Percentiles rank a stretch among this genome's conserved stretches.
These are phyloP conservation scores for Arvicanthis niloticus DNA, from an alignment of 2,113 vertebrate genomes.

Conservation along the genomic window DNA sequence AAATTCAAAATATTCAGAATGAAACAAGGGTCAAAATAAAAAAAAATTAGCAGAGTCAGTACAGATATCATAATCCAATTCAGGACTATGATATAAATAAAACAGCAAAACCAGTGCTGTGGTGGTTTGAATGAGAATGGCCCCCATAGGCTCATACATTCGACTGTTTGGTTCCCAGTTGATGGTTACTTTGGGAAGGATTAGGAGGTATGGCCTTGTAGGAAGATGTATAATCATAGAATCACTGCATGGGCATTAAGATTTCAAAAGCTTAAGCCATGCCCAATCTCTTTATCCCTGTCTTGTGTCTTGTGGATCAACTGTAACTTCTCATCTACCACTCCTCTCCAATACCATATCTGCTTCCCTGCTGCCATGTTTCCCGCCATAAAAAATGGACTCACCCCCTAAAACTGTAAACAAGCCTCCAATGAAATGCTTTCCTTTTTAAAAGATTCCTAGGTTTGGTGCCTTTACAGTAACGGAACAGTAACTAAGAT, in stretches of 20 bases:
- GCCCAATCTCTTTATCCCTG: neutral
- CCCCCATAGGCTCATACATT: neutral
- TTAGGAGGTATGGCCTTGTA: neutral
- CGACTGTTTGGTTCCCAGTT: neutral
- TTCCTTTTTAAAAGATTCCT: neutral
- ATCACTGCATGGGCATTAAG: neutral
- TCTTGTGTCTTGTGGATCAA: neutral
- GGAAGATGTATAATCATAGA: neutral
- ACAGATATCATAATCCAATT: neutral
- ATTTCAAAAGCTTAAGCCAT: neutral
- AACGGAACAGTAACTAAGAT: neutral
- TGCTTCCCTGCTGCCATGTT: neutral
- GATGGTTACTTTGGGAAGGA: neutral
- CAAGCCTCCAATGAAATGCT: neutral
- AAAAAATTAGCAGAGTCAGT: neutral
- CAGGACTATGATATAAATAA: neutral
- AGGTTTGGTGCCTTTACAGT: neutral
- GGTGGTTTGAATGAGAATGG: neutral
- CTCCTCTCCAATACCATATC: neutral
- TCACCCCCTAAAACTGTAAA: neutral
- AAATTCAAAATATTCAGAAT: neutral
- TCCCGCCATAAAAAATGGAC: neutral
- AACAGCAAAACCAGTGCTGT: neutral
- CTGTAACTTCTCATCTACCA: neutral
- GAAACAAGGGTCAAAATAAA: neutral